Conservation (phyloP, 1,140 invertebrate genomes). For the Drosophila aff. region DNA sequence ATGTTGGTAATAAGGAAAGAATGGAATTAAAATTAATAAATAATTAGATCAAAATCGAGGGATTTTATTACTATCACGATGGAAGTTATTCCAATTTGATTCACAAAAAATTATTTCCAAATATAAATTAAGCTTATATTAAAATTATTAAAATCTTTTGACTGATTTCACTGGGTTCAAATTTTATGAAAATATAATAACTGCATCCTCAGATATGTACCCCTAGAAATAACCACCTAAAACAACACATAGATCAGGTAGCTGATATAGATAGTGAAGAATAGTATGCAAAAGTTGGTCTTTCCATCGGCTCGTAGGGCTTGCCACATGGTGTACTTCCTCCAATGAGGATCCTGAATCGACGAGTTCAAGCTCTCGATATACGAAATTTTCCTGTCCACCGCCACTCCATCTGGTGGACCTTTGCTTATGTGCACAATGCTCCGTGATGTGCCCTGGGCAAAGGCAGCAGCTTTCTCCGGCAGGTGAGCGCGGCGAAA, state of each 20-base stretch:
- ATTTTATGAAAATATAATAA: background rate
- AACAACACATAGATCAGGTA: conserved; percentile 39
- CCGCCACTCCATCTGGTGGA: background rate
- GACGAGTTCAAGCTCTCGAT: background rate
- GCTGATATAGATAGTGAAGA: conserved; percentile 42
- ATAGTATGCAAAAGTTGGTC: conserved; percentile 26
- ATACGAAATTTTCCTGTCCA: background rate
- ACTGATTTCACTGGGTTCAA: background rate
- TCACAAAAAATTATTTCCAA: background rate
- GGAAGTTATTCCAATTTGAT: background rate
- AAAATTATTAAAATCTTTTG: background rate
- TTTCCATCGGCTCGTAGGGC: conserved; percentile 7
- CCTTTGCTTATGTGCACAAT: background rate
- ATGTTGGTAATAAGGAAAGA: too few relatives aligned
- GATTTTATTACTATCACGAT: background rate
- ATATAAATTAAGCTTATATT: background rate
- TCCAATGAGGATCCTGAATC: background rate
- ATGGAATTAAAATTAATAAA: too few relatives aligned
- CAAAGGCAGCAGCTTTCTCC: background rate
- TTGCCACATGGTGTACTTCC: conserved; percentile 20
- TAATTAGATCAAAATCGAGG: too few relatives aligned
- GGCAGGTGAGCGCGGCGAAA: too few relatives aligned
- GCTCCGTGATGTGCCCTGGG: background rate
- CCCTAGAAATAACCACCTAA: conserved; percentile 1
- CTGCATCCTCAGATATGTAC: background rate